phyloP scores from a whole-genome alignment of 2,888 invertebrate species.

The Parnassius smintheus region DNA sequence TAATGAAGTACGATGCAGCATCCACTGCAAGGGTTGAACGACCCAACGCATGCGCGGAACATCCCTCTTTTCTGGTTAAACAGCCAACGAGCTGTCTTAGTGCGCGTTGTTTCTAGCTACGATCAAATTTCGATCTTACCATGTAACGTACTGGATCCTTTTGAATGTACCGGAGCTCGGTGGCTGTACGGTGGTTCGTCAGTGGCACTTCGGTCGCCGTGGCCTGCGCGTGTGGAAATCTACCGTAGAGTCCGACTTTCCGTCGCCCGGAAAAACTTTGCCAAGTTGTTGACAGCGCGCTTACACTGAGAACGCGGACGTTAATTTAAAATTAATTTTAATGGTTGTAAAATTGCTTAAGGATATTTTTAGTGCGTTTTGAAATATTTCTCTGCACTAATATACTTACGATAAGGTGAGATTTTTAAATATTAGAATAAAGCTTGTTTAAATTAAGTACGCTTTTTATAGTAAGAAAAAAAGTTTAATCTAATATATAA shows the following conservation, averaged over 20 bases:
- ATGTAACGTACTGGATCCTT: constrained; percentile 70
- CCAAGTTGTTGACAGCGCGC: constrained; percentile 45
- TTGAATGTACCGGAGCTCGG: constrained; percentile 48
- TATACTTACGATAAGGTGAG: constrained; percentile 14
- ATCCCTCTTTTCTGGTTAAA: constrained; percentile 53
- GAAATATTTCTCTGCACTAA: not conserved
- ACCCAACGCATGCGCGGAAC: constrained; percentile 64
- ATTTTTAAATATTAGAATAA: not conserved
- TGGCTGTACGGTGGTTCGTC: constrained; percentile 39
- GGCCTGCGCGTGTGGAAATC: constrained; percentile 46
- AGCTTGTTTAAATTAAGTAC: no score
- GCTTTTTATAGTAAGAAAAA: no score
- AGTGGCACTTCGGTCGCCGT: constrained; percentile 57
- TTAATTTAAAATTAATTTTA: constrained; percentile 1
- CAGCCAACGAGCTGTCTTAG: constrained; percentile 68
- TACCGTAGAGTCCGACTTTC: constrained; percentile 5
- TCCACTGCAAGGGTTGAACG: constrained; percentile 66
- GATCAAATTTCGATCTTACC: constrained; percentile 79
- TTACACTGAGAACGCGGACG: constrained; percentile 11
- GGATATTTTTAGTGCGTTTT: not conserved
- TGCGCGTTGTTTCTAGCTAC: constrained; percentile 65
- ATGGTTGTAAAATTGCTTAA: constrained; percentile 18
- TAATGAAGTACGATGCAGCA: constrained; percentile 57
- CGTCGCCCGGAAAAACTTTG: constrained; percentile 56
- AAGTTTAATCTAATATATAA: no score